Conservation (phyloP, 2,113 vertebrate genomes). For the Willisornis vidua region DNA sequence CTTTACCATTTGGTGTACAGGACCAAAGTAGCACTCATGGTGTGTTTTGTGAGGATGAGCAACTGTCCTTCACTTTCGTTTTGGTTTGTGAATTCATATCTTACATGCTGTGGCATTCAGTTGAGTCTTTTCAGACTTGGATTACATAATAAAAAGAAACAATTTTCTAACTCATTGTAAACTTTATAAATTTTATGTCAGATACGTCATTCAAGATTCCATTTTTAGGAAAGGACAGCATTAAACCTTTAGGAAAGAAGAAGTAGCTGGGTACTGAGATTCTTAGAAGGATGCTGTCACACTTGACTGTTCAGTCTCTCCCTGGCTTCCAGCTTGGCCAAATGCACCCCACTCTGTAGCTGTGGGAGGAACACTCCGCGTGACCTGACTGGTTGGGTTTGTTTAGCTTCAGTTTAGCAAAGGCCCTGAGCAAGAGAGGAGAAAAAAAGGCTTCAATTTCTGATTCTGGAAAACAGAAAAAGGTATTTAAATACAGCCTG, state of each 20-base stretch:
- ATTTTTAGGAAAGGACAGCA: background rate
- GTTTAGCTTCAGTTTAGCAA: background rate
- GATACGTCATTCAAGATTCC: background rate
- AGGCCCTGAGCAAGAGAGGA: background rate
- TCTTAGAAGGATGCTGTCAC: background rate
- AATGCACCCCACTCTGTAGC: background rate
- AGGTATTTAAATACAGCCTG: conserved; percentile 40
- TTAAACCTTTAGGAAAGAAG: background rate
- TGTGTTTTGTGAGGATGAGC: background rate
- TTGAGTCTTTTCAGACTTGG: background rate
- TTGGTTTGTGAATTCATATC: background rate
- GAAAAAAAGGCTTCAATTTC: background rate
- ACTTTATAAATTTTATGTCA: background rate
- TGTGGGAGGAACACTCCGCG: fast-evolving
- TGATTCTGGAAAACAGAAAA: conserved; percentile 26
- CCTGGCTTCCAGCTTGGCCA: background rate
- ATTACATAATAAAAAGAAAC: background rate
- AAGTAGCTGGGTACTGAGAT: background rate
- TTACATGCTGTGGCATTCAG: background rate
- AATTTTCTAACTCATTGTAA: background rate
- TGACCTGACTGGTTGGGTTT: background rate
- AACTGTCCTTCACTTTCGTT: background rate
- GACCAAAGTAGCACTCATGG: fast-evolving
- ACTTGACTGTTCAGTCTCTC: background rate
- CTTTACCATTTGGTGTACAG: background rate